Conservation (phyloP, 2,797 vertebrate species). For the Sylvia borin region DNA sequence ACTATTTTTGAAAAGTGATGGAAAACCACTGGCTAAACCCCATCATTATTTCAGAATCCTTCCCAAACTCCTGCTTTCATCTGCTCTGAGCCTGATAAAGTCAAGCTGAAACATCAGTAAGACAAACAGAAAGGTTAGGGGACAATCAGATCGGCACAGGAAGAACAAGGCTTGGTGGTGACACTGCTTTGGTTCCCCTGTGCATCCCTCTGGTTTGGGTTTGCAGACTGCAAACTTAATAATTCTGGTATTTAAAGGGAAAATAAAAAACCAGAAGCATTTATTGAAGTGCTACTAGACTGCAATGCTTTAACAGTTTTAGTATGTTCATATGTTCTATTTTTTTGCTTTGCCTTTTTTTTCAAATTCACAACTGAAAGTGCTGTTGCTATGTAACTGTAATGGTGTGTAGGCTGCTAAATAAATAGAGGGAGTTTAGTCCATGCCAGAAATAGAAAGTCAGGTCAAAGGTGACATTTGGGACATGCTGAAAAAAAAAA, state of each 20-base stretch:
- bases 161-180: background rate
- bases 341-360: background rate
- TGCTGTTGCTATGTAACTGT: slow-evolving; percentile 70
- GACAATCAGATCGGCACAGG: background rate
- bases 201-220: background rate
- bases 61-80: background rate
- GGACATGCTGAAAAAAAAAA: slow-evolving; percentile 43
- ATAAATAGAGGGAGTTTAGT: slow-evolving; percentile 67
- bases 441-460: slow-evolving; percentile 68
- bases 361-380: slow-evolving; percentile 54
- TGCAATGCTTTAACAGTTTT: slow-evolving; percentile 21
- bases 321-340: background rate
- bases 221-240: background rate
- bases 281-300: slow-evolving; percentile 27
- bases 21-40: background rate
- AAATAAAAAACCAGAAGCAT: background rate
- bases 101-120: background rate
- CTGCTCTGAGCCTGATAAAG: background rate
- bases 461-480: slow-evolving; percentile 68
- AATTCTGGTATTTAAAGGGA: background rate
- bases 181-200: background rate
- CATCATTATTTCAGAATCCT: background rate
- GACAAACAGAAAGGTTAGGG: background rate
- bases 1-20: background rate
- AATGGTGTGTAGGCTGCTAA: slow-evolving; percentile 71